Percentiles rank a stretch among this genome's conserved stretches.
These are phyloP conservation scores for Tenthredo scrophulariae DNA, from an alignment of 2,888 invertebrate species.

Conservation along the genomic window DNA sequence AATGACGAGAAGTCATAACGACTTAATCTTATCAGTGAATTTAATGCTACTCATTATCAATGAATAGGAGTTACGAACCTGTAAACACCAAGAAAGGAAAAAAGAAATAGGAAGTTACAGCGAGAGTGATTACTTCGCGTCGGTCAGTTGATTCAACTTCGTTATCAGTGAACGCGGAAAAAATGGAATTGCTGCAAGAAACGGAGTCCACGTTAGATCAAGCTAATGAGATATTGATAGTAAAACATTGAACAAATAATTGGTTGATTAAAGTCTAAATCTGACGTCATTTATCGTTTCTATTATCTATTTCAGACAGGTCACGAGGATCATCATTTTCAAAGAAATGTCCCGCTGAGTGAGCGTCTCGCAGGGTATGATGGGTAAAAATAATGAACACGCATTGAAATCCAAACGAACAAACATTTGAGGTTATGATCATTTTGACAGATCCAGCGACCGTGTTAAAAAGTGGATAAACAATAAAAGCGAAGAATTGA, in stretches of 20 bases:
- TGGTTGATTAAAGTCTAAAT: background rate
- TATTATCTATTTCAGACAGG: conserved; percentile 1
- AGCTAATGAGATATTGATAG: background rate
- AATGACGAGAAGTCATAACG: background rate
- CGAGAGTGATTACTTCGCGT: background rate
- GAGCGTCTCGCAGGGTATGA: background rate
- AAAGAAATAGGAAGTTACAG: background rate
- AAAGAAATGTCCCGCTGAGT: conserved; percentile 11
- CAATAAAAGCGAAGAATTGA: background rate
- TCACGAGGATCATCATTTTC: background rate
- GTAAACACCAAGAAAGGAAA: background rate
- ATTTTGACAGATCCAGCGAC: conserved; percentile 19
- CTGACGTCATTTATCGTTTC: background rate
- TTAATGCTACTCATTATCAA: background rate
- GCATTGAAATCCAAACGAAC: background rate
- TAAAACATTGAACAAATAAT: background rate
- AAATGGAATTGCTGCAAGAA: background rate
- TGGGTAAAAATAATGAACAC: background rate
- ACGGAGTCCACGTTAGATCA: background rate
- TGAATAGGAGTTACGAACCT: background rate
- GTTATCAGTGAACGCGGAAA: background rate
- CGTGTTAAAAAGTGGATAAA: background rate
- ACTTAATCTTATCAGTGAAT: background rate
- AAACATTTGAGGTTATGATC: conserved; percentile 17
- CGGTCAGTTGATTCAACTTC: background rate